A percentile compares a stretch with the other conserved stretches of the same genome.
phyloP scores from a whole-genome alignment of 2,113 vertebrate genomes.

The Pituophis catenifer region DNA sequence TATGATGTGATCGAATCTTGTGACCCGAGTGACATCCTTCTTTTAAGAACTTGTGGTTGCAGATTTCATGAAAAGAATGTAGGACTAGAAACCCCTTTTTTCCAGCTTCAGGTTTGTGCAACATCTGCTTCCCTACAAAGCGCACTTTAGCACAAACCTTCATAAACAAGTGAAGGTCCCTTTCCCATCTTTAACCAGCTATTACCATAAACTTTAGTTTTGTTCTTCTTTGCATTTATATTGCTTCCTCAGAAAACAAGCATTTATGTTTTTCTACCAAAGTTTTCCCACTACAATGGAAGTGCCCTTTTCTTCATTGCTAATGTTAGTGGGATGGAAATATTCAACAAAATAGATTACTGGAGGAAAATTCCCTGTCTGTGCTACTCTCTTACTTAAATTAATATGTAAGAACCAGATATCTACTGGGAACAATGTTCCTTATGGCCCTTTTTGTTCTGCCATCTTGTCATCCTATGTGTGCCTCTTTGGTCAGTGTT shows the following conservation, averaged over 20 bases:
- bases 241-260: not conserved
- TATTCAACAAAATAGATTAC: not conserved
- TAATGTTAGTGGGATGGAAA: not conserved
- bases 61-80: not conserved
- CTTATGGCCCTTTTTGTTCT: not conserved
- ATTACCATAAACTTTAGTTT: not conserved
- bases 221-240: not conserved
- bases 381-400: not conserved
- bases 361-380: not conserved
- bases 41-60: not conserved
- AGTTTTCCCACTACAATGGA: not conserved
- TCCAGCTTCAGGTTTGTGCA: not conserved
- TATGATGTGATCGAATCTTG: not conserved
- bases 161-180: not conserved
- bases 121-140: not conserved
- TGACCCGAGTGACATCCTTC: not conserved
- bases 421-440: not conserved
- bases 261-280: not conserved
- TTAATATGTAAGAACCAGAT: not conserved
- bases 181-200: not conserved
- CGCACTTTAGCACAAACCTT: not conserved
- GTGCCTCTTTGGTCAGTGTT: not conserved
- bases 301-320: not conserved
- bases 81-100: not conserved
- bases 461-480: slow-evolving; percentile 8